Percentiles rank a stretch among this genome's conserved stretches.
Evolutionary conservation across 2,888 invertebrate genomes (phyloP).

Genomic region (Drosophila siamana): DNA sequence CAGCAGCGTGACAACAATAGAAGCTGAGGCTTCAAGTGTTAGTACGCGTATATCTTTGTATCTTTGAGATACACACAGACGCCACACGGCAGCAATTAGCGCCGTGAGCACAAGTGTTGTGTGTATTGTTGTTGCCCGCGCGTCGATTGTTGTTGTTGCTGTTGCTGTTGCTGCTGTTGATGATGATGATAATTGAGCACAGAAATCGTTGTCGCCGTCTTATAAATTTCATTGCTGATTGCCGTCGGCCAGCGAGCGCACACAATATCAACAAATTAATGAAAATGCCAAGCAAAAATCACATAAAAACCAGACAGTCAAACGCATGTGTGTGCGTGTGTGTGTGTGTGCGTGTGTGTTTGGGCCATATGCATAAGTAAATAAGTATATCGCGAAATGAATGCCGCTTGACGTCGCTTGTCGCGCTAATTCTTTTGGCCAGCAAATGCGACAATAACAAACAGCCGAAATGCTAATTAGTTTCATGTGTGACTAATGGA

Average conservation of each 20-base stretch:
- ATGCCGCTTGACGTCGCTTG: slow-evolving; percentile 74
- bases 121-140: slow-evolving; percentile 27
- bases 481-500: slow-evolving; percentile 82
- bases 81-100: slow-evolving; percentile 79
- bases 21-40: neutral
- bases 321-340: slow-evolving; percentile 24
- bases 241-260: slow-evolving; percentile 65
- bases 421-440: slow-evolving; percentile 79
- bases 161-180: slow-evolving; percentile 26
- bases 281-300: slow-evolving; percentile 67
- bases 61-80: slow-evolving; percentile 51
- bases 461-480: slow-evolving; percentile 81
- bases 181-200: slow-evolving; percentile 74
- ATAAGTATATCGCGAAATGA: slow-evolving; percentile 65
- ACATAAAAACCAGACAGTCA: slow-evolving; percentile 34
- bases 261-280: slow-evolving; percentile 78
- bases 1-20: slow-evolving; percentile 32
- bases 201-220: slow-evolving; percentile 61
- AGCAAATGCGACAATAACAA: slow-evolving; percentile 82
- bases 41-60: slow-evolving; percentile 22
- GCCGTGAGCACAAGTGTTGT: slow-evolving; percentile 56
- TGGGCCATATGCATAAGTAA: slow-evolving; percentile 52
- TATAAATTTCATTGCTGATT: slow-evolving; percentile 77
- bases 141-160: slow-evolving; percentile 34
- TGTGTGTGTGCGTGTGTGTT: slow-evolving; percentile 16